phyloP scores from a whole-genome alignment of 1,140 invertebrate species.

The Drosophila kurseongensis region DNA sequence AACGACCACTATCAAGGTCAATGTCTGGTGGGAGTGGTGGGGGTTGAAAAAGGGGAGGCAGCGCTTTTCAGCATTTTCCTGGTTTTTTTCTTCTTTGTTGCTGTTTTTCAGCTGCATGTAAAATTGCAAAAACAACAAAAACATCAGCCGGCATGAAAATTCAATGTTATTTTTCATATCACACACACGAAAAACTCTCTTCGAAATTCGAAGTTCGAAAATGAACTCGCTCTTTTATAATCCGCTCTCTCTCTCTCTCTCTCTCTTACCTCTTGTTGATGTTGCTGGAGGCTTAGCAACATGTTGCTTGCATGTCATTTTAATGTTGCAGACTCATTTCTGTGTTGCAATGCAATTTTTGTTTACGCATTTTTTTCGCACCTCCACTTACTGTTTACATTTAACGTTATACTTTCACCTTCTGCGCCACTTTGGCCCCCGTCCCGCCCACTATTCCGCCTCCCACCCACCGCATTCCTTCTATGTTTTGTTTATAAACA shows the following conservation, averaged over 20 bases:
- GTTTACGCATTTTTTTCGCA: slow-evolving; percentile 75
- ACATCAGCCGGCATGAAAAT: slow-evolving; percentile 54
- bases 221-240: slow-evolving; percentile 40
- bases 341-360: slow-evolving; percentile 39
- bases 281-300: slow-evolving; percentile 25
- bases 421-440: slow-evolving; percentile 32
- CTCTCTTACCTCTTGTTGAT: slow-evolving; percentile 15
- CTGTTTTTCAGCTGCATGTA: slow-evolving; percentile 71
- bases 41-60: not conserved
- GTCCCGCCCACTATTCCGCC: not conserved
- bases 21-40: slow-evolving; percentile 65
- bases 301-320: slow-evolving; percentile 34
- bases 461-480: slow-evolving; percentile 28
- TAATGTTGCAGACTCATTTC: slow-evolving; percentile 32
- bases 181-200: slow-evolving; percentile 16
- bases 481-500: slow-evolving; percentile 79
- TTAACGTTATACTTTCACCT: slow-evolving; percentile 65
- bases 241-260: not conserved
- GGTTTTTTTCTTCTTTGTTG: slow-evolving; percentile 52
- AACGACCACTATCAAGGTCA: slow-evolving; percentile 72
- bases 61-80: slow-evolving; percentile 53
- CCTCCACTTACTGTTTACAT: slow-evolving; percentile 61
- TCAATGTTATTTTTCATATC: slow-evolving; percentile 50
- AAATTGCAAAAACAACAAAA: slow-evolving; percentile 59
- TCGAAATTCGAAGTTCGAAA: slow-evolving; percentile 68